Evolutionary conservation across 2,797 vertebrate genomes (phyloP), one percentile per base, ranked within the genome.

Genomic region (Spea hammondii): DNA sequence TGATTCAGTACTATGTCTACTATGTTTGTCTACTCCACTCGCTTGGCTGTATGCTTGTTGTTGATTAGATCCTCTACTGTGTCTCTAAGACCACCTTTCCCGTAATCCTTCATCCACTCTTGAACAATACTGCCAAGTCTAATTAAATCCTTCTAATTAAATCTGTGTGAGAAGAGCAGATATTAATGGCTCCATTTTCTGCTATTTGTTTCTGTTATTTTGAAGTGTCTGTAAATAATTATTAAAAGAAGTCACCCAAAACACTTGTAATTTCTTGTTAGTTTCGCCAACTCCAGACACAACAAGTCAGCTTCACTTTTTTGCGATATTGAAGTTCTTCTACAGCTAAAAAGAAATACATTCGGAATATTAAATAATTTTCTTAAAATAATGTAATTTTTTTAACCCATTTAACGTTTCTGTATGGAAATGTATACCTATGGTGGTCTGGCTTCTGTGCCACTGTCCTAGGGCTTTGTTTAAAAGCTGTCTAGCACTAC

Each of bases 91-190:
- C 66, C 72, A 62, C 72, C 67, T 60, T 70, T 7, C 59, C 67
- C n/a, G 9, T 32, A 32, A 80, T 75, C 66, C 57, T 48, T 51
- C 75, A 72, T 70, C 66, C 57, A 8, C 57, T 46, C 65, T 71
- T 74, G 47, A 44, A 57, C 60, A 60, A 65, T 70, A 13, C 54
- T 49, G 85, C 86, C 85, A 88, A 89, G 85, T 82, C 86, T 90
- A 88, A 92, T 92, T 89, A 90, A 92, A 89, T 86, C 75, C 84
- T 88, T 89, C 88, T 90, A 90, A 92, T 93, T 92, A 92, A 90
- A 92, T 88, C 81, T 87, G 87, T 88, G 85, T 84, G 85, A 87
- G 85, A 88, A 86, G 83, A 85, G 85, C 86, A 75, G 73, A 87
- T 90, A 91, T 88, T 85, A 90, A 90, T 90, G 86, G 80, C 86